phyloP scores from a whole-genome alignment of 1,140 invertebrate species.

The Coptotermes formosanus region DNA sequence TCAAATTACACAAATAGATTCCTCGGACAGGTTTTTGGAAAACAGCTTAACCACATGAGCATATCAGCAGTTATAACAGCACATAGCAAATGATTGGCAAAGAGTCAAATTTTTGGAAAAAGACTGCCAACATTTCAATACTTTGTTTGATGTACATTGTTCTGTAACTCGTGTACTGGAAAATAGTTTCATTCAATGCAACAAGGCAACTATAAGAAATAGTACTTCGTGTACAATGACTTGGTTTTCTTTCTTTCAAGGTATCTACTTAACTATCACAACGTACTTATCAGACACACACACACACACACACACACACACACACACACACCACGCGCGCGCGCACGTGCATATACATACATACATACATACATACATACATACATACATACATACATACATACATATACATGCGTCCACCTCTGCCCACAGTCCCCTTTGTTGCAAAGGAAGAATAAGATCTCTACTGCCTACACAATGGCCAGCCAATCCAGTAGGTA shows the following conservation, averaged over 20 bases:
- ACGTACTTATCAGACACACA: conserved; percentile 24
- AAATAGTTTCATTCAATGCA: conserved; percentile 36
- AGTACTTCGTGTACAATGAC: conserved; percentile 36
- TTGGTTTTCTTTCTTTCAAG: conserved; percentile 31
- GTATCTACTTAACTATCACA: conserved; percentile 35
- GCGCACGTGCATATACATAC: no score
- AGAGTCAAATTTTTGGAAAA: conserved; percentile 22
- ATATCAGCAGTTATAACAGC: conserved; percentile 25
- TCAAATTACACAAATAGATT: neutral
- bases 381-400: conserved; percentile 7
- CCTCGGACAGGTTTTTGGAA: neutral
- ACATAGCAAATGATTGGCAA: conserved; percentile 28
- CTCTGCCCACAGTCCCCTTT: neutral
- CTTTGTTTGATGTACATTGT: conserved; percentile 14
- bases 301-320: conserved; percentile 20
- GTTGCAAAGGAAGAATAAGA: conserved; percentile 16
- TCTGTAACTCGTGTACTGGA: conserved; percentile 25
- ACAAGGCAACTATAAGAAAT: conserved; percentile 37
- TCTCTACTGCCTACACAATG: neutral
- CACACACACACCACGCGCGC: no score
- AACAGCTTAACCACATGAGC: neutral
- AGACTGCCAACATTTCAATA: conserved; percentile 28
- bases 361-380: conserved; percentile 1
- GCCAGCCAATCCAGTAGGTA: neutral
- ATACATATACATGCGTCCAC: neutral